These are phyloP conservation scores for Notarius lentiginosus DNA, from an alignment of 2,113 vertebrate species.

Conservation along the genomic window DNA sequence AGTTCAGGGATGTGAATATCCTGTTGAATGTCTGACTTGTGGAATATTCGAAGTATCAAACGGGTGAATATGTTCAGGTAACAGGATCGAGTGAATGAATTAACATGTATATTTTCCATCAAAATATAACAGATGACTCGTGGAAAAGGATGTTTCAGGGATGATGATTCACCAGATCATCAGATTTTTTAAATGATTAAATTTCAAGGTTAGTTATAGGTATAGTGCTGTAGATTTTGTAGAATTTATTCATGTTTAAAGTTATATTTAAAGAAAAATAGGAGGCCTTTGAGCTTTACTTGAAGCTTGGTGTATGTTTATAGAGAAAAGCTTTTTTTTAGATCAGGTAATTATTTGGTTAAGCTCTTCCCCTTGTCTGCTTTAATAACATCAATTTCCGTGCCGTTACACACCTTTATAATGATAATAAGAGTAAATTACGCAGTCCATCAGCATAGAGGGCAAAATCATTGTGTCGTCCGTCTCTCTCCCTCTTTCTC, in stretches of 20 bases:
- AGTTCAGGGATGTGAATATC: not conserved
- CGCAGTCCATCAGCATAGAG: slow-evolving; percentile 12
- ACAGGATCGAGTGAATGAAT: not conserved
- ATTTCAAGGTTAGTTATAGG: not conserved
- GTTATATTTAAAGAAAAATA: not conserved
- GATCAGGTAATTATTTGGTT: not conserved
- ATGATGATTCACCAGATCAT: not conserved
- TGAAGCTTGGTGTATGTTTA: not conserved
- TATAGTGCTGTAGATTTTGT: not conserved
- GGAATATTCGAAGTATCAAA: not conserved
- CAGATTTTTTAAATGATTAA: not conserved
- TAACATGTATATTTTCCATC: not conserved
- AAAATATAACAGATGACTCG: not conserved
- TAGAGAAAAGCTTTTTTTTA: not conserved
- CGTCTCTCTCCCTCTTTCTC: no score
- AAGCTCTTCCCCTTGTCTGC: not conserved
- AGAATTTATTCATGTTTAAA: not conserved
- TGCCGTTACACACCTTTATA: slow-evolving; percentile 27
- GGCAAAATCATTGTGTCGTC: slow-evolving; percentile 14
- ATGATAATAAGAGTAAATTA: slow-evolving; percentile 35
- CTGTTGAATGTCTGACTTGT: not conserved
- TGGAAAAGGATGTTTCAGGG: no score
- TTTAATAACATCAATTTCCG: slow-evolving; percentile 9
- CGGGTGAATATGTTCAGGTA: not conserved
- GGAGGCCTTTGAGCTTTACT: not conserved